Percentiles rank a stretch among this genome's conserved stretches.
These are phyloP conservation scores for Tichodroma muraria DNA, from an alignment of 2,113 vertebrate genomes.

Conservation along the genomic window DNA sequence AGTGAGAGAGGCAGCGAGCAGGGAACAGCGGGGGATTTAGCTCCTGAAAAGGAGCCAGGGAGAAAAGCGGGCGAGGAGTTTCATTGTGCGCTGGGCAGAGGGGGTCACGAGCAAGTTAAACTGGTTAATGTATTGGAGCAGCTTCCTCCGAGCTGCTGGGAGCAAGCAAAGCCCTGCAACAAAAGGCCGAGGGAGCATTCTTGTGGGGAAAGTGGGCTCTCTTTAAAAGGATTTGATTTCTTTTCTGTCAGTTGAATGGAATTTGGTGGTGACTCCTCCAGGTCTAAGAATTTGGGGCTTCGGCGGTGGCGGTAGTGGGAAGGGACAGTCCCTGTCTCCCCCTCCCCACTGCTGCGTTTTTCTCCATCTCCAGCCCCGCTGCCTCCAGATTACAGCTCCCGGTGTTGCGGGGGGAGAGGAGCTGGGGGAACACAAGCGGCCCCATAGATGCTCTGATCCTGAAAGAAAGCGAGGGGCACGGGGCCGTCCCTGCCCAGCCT, in stretches of 20 bases:
- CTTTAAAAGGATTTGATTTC: slow-evolving; percentile 71
- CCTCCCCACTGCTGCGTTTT: neutral
- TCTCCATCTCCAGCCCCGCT: slow-evolving; percentile 9
- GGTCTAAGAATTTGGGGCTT: slow-evolving; percentile 59
- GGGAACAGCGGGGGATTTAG: slow-evolving; percentile 56
- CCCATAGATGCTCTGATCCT: neutral
- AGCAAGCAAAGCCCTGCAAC: slow-evolving; percentile 61
- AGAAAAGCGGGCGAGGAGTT: slow-evolving; percentile 17
- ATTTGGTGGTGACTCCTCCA: slow-evolving; percentile 72
- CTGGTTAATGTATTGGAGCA: slow-evolving; percentile 69
- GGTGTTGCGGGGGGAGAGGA: neutral
- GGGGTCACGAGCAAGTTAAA: slow-evolving; percentile 68
- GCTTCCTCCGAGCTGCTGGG: slow-evolving; percentile 40
- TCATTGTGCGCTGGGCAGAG: slow-evolving; percentile 53
- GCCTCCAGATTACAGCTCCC: neutral
- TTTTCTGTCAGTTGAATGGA: slow-evolving; percentile 77
- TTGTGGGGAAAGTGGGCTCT: slow-evolving; percentile 63
- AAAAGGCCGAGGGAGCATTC: slow-evolving; percentile 59
- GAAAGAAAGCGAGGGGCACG: slow-evolving; percentile 23
- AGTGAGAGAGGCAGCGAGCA: slow-evolving; percentile 12
- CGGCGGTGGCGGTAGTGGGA: slow-evolving; percentile 6
- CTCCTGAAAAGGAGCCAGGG: slow-evolving; percentile 38
- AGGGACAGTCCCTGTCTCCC: neutral
- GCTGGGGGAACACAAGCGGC: neutral
- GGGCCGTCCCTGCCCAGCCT: neutral